phyloP scores from a whole-genome alignment of 2,888 invertebrate genomes.

The Liodrosophila aerea region DNA sequence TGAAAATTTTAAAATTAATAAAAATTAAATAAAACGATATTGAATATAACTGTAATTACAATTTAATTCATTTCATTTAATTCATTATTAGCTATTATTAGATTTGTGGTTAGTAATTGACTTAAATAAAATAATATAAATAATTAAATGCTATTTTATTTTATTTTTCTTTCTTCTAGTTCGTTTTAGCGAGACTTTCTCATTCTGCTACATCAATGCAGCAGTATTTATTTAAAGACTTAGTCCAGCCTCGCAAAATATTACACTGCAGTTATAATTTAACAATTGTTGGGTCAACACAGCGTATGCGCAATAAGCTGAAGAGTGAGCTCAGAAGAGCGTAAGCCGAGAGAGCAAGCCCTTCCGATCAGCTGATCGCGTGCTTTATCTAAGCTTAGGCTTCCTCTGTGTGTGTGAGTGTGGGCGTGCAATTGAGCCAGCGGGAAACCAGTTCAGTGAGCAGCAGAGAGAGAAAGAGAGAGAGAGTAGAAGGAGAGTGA shows the following conservation, averaged over 20 bases:
- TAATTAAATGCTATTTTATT: too few relatives aligned
- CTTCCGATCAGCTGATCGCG: conserved; percentile 21
- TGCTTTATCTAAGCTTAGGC: neutral
- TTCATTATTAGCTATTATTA: too few relatives aligned
- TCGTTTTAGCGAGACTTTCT: too few relatives aligned
- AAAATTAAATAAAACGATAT: too few relatives aligned
- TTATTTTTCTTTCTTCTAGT: too few relatives aligned
- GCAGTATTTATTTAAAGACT: neutral
- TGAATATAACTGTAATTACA: too few relatives aligned
- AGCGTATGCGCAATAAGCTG: conserved; percentile 12
- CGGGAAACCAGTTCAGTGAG: conserved; percentile 36
- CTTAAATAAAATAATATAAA: too few relatives aligned
- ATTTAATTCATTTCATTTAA: too few relatives aligned
- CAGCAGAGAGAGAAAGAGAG: neutral
- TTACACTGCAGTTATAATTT: neutral
- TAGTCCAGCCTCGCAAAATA: neutral
- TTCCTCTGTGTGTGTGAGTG: neutral
- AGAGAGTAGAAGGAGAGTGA: neutral
- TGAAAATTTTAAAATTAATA: too few relatives aligned
- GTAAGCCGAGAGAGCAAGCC: neutral
- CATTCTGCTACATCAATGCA: neutral
- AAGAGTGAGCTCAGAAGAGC: neutral
- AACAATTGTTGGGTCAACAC: conserved; percentile 11
- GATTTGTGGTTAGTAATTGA: too few relatives aligned
- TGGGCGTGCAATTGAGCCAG: neutral